Evolutionary conservation across 2,888 invertebrate species (phyloP), one percentile per base, ranked within the genome.

Genomic region (Ommatoiulus sabulosus): DNA sequence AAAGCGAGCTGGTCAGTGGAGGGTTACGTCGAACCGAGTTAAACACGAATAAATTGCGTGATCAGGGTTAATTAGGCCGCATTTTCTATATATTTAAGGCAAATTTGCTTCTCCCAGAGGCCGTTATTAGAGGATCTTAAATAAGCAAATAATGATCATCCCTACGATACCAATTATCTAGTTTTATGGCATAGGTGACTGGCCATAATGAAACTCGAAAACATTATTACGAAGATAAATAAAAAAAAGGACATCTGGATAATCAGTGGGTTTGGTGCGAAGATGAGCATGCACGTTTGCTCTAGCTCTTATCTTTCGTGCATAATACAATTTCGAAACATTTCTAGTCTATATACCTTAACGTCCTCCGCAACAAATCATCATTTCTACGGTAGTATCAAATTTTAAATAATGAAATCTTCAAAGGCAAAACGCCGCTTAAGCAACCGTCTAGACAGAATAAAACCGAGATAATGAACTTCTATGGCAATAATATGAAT

Each of bases 1-100:
- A 17, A n/a, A n/a, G n/a, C n/a, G 63, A 63, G 63, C 3, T 63
- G 63, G 72, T 72, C 72, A n/a, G 72, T 24, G 72, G 20, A 72
- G 20, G 72, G 24, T 72, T 72, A n/a, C 72, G 8, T 24, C 20
- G 72, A 72, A 72, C 72, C 0, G 8, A 72, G 24, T 10, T 72
- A 72, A 72, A 20, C 72, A 72, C 72, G 72, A 72, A 72, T 72
- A 72, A 72, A 72, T 72, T 72, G 72, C 72, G 72, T 72, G 72
- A 24, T 24, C 24, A 72, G 72, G 72, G 72, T 72, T 24, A 72
- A 72, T 72, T 72, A 72, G 72, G 24, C 24, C 24, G 24, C 72
- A 24, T 72, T 72, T 72, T 72, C 24, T 24, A 12, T 24, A 72
- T 72, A 24, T 72, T 72, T 72, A 72, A 72, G 24, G 24, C 72